Evolutionary conservation across 2,797 vertebrate genomes (phyloP), one percentile per base, ranked within the genome.

Genomic region (Crenichthys baileyi): DNA sequence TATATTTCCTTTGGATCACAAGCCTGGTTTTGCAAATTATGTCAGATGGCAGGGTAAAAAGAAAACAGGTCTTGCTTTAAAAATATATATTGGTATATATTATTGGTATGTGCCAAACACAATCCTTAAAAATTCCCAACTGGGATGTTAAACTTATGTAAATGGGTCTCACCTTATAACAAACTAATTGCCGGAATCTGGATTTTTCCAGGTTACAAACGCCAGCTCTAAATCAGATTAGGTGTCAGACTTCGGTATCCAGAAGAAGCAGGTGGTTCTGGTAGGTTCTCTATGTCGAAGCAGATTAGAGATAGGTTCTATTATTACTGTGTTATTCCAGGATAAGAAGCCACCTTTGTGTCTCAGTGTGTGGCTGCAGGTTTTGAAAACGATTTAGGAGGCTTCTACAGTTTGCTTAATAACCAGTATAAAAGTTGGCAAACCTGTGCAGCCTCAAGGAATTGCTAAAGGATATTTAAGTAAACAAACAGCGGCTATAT

Each of bases 141-240:
- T 5, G 26, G 73, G 26, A 72, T n/a, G n/a, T 53, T 46, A 60
- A 71, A 16, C 4, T 6, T 24, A 55, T 24, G 0, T 16, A 70
- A 72, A 60, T 2, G 20, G 26, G 3, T 1, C 7, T 26, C 4
- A 50, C 4, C n/a, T 50, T 3, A 46, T 67, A 20, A 29, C 29
- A 13, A 71, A 70, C 7, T 4, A 22, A 11, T 26, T 55, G 36
- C 5, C 8, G 44, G 48, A 41, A 80, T 78, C 46, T 79, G 44
- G 73, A 70, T 46, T 44, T 8, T 72, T 83, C 63, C 50, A 76
- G 44, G 73, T 60, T 73, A 76, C 5, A 48, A 61, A 65, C 11
- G 1, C 61, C 46, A 70, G 22, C 7, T 9, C 9, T 39, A 16
- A 82, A 86, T 79, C 77, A 26, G 77, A 85, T 90, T 85, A 85